Evolutionary conservation across 2,113 vertebrate genomes (phyloP).

Genomic region (Melanotaenia duboulayi): DNA sequence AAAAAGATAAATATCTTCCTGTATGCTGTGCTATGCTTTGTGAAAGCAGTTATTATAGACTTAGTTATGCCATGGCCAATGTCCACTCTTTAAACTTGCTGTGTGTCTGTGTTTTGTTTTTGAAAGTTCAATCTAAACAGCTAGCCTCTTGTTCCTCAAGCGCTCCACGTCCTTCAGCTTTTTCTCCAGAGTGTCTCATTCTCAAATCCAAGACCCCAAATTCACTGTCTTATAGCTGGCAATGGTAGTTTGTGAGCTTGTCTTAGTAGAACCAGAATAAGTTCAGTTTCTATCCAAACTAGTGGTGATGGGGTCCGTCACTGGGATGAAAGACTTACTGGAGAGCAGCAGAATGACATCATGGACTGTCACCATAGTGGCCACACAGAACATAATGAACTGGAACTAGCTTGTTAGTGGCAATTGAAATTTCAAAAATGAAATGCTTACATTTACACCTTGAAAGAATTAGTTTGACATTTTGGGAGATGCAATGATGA

Average conservation of each 20-base stretch:
- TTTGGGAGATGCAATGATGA: slow-evolving; percentile 24
- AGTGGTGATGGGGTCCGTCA: background rate
- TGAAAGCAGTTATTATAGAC: slow-evolving; percentile 81
- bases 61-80: slow-evolving; percentile 64
- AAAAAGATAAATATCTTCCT: slow-evolving; percentile 75
- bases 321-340: background rate
- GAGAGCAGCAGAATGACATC: background rate
- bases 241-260: background rate
- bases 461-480: slow-evolving; percentile 24
- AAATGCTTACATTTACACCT: background rate
- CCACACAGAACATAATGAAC: background rate
- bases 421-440: slow-evolving; percentile 4
- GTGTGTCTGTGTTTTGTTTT: slow-evolving; percentile 12
- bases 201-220: background rate
- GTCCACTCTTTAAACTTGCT: slow-evolving; percentile 28
- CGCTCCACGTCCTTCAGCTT: background rate
- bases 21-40: slow-evolving; percentile 81
- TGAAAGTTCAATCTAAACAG: slow-evolving; percentile 2
- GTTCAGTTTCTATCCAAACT: background rate
- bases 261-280: background rate
- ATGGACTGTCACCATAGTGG: background rate
- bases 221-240: background rate
- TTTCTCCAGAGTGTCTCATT: background rate
- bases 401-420: background rate
- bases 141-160: background rate